A percentile compares a stretch with the other conserved stretches of the same genome.
Conservation (phyloP, 2,888 invertebrate genomes). For the Orthonychiurus folsomi region DNA sequence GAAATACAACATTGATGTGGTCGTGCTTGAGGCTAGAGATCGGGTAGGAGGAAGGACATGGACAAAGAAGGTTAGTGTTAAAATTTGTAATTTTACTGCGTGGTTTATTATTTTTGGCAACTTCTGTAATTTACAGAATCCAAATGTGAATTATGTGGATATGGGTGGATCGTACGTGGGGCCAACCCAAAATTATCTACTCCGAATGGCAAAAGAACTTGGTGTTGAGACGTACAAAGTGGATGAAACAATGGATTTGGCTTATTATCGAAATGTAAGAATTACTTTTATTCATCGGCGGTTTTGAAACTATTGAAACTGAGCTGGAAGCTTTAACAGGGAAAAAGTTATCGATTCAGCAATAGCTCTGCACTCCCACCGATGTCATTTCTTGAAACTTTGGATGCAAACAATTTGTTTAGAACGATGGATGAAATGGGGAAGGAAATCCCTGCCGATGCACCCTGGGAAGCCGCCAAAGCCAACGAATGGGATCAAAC, state of each 20-base stretch:
- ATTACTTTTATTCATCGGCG: no score
- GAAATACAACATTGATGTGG: conserved; percentile 41
- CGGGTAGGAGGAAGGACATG: conserved; percentile 46
- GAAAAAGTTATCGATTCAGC: neutral
- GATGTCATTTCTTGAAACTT: conserved; percentile 16
- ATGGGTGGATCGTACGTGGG: conserved; percentile 47
- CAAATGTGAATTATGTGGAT: conserved; percentile 41
- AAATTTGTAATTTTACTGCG: neutral
- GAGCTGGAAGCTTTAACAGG: no score
- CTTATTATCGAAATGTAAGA: conserved; percentile 29
- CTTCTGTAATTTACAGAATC: conserved; percentile 16
- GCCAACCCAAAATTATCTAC: conserved; percentile 44
- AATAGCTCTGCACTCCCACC: neutral
- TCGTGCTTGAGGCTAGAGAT: conserved; percentile 46
- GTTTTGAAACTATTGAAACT: neutral
- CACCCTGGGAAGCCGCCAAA: conserved; percentile 43
- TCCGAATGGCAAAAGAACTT: conserved; percentile 43
- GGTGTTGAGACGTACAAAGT: conserved; percentile 42
- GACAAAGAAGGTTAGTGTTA: conserved; percentile 32
- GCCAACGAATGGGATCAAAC: conserved; percentile 43
- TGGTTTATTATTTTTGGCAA: no score
- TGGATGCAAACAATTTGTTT: conserved; percentile 24
- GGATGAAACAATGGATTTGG: conserved; percentile 24
- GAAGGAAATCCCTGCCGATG: conserved; percentile 41
- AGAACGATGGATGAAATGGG: conserved; percentile 43